These are phyloP conservation scores for Carassius gibelio DNA, from an alignment of 2,113 vertebrate species.

Conservation along the genomic window DNA sequence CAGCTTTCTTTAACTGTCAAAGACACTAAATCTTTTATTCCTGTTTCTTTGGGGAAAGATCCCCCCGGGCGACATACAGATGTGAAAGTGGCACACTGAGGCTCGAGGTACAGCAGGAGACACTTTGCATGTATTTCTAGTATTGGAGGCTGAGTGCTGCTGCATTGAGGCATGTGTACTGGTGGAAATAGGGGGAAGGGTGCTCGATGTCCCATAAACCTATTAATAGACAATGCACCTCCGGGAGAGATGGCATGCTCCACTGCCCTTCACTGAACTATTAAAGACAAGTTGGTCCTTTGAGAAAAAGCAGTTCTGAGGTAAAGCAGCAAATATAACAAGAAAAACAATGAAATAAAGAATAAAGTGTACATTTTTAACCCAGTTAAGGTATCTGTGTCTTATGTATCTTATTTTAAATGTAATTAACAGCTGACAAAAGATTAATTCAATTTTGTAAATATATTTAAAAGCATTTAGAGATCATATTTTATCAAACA, in stretches of 20 bases:
- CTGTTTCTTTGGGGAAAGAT: conserved; percentile 7
- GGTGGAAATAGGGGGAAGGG: conserved; percentile 54
- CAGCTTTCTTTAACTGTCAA: not conserved
- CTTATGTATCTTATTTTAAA: not conserved
- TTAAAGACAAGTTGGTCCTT: conserved; percentile 63
- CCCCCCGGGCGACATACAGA: not conserved
- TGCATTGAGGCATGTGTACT: conserved; percentile 51
- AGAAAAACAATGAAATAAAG: conserved; percentile 29
- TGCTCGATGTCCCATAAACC: conserved; percentile 70
- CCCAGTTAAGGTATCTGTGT: not conserved
- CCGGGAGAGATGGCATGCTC: conserved; percentile 70
- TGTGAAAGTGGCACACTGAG: conserved; percentile 12
- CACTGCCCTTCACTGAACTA: conserved; percentile 62
- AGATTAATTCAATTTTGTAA: not conserved
- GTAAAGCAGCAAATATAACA: conserved; percentile 55
- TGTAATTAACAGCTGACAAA: not conserved
- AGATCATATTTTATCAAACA: not conserved
- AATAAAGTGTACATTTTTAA: conserved; percentile 37
- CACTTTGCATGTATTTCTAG: conserved; percentile 15
- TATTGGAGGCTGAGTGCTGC: conserved; percentile 57
- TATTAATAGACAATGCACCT: conserved; percentile 73
- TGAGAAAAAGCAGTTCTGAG: conserved; percentile 59
- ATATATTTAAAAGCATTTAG: not conserved
- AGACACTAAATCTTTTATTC: conserved; percentile 18
- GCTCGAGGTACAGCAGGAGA: not conserved